phyloP scores from a whole-genome alignment of 2,797 vertebrate genomes.

The Nasua narica region DNA sequence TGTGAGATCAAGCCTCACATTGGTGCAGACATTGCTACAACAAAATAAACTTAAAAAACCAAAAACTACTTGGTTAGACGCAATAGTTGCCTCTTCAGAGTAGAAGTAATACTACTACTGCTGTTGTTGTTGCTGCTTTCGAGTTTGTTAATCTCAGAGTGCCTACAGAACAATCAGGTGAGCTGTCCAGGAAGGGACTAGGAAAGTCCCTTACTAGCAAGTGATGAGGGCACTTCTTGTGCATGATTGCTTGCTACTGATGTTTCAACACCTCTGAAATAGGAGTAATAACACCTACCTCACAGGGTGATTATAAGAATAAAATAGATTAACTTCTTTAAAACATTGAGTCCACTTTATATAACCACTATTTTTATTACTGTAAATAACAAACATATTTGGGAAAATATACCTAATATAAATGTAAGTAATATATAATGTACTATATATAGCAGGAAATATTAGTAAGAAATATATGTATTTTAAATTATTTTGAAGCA shows the following conservation, averaged over 20 bases:
- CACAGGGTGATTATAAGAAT: background rate
- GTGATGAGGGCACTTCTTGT: background rate
- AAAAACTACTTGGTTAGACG: background rate
- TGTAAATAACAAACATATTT: background rate
- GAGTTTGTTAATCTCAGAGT: background rate
- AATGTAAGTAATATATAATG: background rate
- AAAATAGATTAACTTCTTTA: background rate
- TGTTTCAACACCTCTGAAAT: background rate
- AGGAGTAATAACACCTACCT: background rate
- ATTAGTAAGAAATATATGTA: background rate
- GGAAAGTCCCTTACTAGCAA: background rate
- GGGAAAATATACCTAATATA: background rate
- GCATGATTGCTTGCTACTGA: background rate
- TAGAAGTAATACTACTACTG: background rate
- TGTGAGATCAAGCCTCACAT: background rate
- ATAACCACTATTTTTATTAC: background rate
- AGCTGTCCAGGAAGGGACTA: background rate
- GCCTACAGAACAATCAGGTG: background rate
- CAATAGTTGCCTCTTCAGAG: background rate
- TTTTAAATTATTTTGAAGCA: slow-evolving; percentile 1
- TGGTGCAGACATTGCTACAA: background rate
- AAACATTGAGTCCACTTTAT: background rate
- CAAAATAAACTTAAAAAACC: background rate
- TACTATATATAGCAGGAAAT: background rate
- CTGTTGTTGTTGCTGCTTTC: background rate